Percentiles rank a stretch among this genome's conserved stretches.
Evolutionary conservation across 35 echinoderm and acorn worm genomes (phyloP).

Genomic region (Ophiothrix spiculata): DNA sequence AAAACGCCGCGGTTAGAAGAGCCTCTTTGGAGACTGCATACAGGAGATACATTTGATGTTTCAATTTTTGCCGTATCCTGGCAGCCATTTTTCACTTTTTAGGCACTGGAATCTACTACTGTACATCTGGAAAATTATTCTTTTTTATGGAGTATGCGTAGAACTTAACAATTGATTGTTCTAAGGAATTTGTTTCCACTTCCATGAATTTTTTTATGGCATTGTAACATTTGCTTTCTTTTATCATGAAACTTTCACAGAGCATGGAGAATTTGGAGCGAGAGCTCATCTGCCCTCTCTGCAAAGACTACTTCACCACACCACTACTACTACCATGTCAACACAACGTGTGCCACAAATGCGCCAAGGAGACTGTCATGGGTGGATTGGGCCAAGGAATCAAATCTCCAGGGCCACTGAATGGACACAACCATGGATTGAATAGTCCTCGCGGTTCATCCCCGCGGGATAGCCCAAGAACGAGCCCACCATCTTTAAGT

Average conservation of each 20-base stretch:
- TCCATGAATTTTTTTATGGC: too few relatives aligned
- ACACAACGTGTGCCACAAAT: slow-evolving; percentile 94
- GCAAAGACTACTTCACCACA: slow-evolving; percentile 88
- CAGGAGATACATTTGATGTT: background rate
- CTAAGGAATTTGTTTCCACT: too few relatives aligned
- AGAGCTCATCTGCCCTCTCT: slow-evolving; percentile 89
- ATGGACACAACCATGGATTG: background rate
- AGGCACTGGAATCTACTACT: background rate
- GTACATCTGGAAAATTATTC: background rate
- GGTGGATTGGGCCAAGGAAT: background rate
- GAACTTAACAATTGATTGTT: background rate
- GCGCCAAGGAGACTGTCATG: slow-evolving; percentile 60
- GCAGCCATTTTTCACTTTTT: too few relatives aligned
- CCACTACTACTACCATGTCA: slow-evolving; percentile 88
- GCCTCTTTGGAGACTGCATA: background rate
- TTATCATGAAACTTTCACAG: too few relatives aligned
- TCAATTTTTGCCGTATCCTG: background rate
- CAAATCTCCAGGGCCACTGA: slow-evolving; percentile 49
- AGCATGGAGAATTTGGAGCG: slow-evolving; percentile 74
- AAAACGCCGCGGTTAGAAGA: background rate
- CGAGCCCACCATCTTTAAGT: background rate
- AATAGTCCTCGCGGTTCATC: background rate
- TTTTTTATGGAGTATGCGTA: background rate
- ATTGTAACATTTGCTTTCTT: too few relatives aligned
- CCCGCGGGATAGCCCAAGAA: too few relatives aligned